Conservation (phyloP, 2,888 invertebrate genomes). For the Rhimphoctona megacephalus region DNA sequence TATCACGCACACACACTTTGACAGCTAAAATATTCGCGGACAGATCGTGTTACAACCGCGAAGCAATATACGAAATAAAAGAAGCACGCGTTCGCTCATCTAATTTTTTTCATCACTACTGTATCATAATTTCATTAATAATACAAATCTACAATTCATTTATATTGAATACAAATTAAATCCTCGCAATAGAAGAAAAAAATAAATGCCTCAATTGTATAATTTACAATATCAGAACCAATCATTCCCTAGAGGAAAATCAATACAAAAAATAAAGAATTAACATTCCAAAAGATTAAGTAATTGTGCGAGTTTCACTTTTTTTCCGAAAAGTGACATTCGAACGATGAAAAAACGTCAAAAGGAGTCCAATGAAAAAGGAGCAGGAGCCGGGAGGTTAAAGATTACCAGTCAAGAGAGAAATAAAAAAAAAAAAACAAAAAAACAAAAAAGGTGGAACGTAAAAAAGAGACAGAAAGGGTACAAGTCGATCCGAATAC, state of each 20-base stretch:
- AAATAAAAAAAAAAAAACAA: background rate
- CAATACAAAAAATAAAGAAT: background rate
- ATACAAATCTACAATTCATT: no score
- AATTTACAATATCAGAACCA: background rate
- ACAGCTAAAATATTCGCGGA: background rate
- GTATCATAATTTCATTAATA: background rate
- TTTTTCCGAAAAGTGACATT: background rate
- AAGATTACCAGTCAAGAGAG: background rate
- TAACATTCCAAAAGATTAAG: background rate
- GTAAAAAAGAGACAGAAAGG: background rate
- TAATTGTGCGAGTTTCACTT: background rate
- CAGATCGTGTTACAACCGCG: background rate
- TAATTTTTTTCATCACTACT: background rate
- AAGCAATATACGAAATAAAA: background rate
- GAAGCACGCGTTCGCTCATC: background rate
- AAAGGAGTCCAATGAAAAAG: background rate
- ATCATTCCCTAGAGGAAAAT: background rate
- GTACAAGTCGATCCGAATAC: background rate
- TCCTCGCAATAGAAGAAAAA: background rate
- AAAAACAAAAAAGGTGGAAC: background rate
- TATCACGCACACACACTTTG: conserved; percentile 10
- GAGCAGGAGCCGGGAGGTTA: background rate
- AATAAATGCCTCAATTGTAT: background rate
- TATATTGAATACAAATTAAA: background rate
- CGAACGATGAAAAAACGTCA: background rate